These are phyloP conservation scores for Apostichopus californicus DNA, from an alignment of 35 echinoderm and acorn worm genomes.

Conservation along the genomic window DNA sequence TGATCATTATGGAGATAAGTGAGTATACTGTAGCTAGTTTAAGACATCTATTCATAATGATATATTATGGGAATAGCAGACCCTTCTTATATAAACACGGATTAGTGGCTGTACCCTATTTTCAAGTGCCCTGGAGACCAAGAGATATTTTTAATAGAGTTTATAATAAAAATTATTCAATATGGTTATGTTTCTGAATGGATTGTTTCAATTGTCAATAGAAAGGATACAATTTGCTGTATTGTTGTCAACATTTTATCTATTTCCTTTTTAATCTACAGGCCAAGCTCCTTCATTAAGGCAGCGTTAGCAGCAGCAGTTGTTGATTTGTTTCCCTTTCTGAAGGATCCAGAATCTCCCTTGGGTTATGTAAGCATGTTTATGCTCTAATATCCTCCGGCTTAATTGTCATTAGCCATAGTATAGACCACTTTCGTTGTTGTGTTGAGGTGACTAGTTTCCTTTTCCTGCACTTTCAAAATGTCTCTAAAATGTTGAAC, in stretches of 20 bases:
- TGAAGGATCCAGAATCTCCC: slow-evolving; percentile 3
- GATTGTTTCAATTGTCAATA: neutral
- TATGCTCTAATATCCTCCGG: neutral
- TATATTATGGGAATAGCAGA: neutral
- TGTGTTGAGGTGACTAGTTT: no score
- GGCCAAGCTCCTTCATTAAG: neutral
- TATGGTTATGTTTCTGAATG: neutral
- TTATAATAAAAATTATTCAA: neutral
- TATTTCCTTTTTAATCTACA: neutral
- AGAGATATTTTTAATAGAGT: neutral
- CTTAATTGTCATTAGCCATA: no score
- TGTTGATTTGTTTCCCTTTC: neutral
- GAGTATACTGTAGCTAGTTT: neutral
- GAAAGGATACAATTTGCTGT: neutral
- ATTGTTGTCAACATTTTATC: neutral
- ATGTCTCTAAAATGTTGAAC: no score
- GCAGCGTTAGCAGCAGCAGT: neutral
- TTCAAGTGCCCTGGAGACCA: neutral
- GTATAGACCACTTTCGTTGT: no score
- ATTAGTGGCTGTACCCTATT: neutral
- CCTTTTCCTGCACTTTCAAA: no score
- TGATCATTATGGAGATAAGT: slow-evolving; percentile 15
- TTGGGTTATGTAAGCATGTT: slow-evolving; percentile 4
- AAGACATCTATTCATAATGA: neutral
- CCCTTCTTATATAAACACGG: neutral